Conservation (phyloP, 2,797 vertebrate genomes). For the Sebastes steindachneri region DNA sequence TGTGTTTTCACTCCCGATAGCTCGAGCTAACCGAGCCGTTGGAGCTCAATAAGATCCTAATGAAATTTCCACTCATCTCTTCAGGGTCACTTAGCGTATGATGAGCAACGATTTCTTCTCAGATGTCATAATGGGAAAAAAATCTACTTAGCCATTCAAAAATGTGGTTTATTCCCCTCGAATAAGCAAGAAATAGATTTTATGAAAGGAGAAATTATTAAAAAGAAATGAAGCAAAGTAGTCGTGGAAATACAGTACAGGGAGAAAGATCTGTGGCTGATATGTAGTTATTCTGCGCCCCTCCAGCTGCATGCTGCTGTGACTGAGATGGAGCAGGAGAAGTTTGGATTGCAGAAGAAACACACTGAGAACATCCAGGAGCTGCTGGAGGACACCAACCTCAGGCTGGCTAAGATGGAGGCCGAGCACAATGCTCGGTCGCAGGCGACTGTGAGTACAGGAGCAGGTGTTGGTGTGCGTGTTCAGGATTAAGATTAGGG, state of each 20-base stretch:
- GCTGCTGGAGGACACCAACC: constrained; percentile 90
- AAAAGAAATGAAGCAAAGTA: neutral
- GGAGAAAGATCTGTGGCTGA: constrained; percentile 16
- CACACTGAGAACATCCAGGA: constrained; percentile 92
- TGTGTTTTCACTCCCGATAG: constrained; percentile 45
- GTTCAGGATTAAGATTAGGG: too few species aligned
- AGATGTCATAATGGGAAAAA: constrained; percentile 20
- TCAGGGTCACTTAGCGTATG: constrained; percentile 30
- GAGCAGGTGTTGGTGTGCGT: neutral
- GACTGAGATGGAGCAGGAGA: constrained; percentile 93
- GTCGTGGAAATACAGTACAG: neutral
- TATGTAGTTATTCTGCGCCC: neutral
- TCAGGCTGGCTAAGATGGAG: constrained; percentile 90
- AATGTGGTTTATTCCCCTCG: constrained; percentile 19
- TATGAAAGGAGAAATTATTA: neutral
- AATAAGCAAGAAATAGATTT: constrained; percentile 12
- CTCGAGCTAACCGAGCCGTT: constrained; percentile 22
- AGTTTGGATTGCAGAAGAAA: constrained; percentile 89
- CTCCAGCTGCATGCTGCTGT: constrained; percentile 87
- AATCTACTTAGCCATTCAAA: neutral
- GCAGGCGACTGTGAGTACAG: constrained; percentile 85
- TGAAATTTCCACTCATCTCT: constrained; percentile 49
- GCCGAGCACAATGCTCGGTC: constrained; percentile 85
- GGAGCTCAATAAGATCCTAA: constrained; percentile 40
- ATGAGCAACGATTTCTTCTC: constrained; percentile 8